These are phyloP conservation scores for Scarus forsteni DNA, from an alignment of 2,797 vertebrate genomes.

Conservation along the genomic window DNA sequence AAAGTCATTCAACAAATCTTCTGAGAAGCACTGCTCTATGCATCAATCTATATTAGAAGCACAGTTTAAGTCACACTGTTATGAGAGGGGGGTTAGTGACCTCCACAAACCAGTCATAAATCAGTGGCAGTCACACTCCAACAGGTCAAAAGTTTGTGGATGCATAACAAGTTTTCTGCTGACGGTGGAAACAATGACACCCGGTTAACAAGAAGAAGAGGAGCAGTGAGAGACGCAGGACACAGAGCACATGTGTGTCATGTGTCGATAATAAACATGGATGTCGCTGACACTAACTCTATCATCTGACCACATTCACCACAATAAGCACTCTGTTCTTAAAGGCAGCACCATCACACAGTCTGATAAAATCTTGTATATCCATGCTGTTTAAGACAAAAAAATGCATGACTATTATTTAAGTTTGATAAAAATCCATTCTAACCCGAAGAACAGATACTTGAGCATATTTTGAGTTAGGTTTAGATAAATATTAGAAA, in stretches of 20 bases:
- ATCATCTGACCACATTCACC: slow-evolving; percentile 44
- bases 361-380: no score
- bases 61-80: neutral
- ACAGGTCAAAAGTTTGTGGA: slow-evolving; percentile 3
- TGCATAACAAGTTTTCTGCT: slow-evolving; percentile 14
- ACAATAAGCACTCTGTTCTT: slow-evolving; percentile 38
- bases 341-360: neutral
- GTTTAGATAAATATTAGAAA: no score
- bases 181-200: slow-evolving; percentile 17
- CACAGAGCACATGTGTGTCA: slow-evolving; percentile 36
- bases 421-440: no score
- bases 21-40: neutral
- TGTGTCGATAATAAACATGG: slow-evolving; percentile 56
- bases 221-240: neutral
- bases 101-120: slow-evolving; percentile 9
- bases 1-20: neutral
- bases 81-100: neutral
- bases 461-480: no score
- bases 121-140: slow-evolving; percentile 31
- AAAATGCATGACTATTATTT: no score
- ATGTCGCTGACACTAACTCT: slow-evolving; percentile 8
- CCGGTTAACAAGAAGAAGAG: neutral
- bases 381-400: no score
- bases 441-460: no score
- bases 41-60: neutral